A percentile compares a stretch with the other conserved stretches of the same genome.
phyloP scores from a whole-genome alignment of 2,888 invertebrate genomes.

The Drosophila testacea region DNA sequence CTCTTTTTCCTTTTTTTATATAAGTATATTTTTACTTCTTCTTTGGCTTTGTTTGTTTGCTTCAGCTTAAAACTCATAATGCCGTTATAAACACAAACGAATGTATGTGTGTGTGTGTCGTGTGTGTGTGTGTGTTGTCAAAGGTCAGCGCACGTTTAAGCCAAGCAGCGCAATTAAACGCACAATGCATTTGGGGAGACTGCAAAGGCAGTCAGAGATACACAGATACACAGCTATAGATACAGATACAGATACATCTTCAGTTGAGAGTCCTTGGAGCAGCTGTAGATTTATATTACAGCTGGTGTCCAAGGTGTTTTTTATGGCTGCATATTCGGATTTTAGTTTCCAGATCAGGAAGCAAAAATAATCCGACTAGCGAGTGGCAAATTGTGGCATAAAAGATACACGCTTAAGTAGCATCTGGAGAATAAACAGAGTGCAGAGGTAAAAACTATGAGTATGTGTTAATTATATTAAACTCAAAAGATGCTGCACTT shows the following conservation, averaged over 20 bases:
- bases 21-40: constrained; percentile 31
- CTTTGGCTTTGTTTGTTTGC: constrained; percentile 58
- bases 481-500: constrained; percentile 49
- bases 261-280: constrained; percentile 2
- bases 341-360: background rate
- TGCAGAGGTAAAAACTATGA: constrained; percentile 26
- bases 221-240: constrained; percentile 20
- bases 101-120: constrained; percentile 25
- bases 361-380: background rate
- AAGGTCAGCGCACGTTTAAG: constrained; percentile 80
- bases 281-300: constrained; percentile 13
- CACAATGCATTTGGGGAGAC: constrained; percentile 61
- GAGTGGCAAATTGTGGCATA: constrained; percentile 16
- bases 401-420: constrained; percentile 15
- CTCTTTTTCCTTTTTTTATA: constrained; percentile 2
- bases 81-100: constrained; percentile 71
- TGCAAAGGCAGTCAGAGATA: constrained; percentile 21
- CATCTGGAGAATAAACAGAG: constrained; percentile 26
- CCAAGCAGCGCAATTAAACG: constrained; percentile 78
- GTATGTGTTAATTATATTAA: constrained; percentile 67
- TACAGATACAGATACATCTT: constrained; percentile 2
- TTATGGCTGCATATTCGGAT: background rate
- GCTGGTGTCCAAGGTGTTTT: constrained; percentile 10
- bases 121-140: constrained; percentile 61
- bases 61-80: constrained; percentile 77